Percentiles rank a stretch among this genome's conserved stretches.
Evolutionary conservation across 2,113 vertebrate species (phyloP).

Genomic region (Pygoscelis antarcticus): DNA sequence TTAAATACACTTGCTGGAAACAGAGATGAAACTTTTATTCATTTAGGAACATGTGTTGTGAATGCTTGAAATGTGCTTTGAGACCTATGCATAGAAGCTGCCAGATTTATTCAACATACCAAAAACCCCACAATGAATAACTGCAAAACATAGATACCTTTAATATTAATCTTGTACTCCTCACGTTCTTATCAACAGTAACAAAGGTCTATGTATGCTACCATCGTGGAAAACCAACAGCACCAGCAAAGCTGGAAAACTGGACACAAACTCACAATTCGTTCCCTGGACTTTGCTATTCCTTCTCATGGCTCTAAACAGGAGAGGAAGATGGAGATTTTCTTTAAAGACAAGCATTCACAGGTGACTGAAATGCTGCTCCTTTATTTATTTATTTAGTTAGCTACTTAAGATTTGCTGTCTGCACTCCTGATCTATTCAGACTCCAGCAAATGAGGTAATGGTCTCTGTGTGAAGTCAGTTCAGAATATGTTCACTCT

Average conservation of each 20-base stretch:
- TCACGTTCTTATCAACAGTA: background rate
- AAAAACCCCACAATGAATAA: background rate
- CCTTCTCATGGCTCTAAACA: background rate
- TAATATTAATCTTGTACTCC: background rate
- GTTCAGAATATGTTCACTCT: background rate
- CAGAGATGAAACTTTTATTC: background rate
- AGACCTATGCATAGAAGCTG: background rate
- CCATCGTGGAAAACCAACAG: background rate
- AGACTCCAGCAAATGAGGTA: background rate
- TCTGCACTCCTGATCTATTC: background rate
- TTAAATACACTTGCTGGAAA: background rate
- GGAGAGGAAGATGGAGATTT: background rate
- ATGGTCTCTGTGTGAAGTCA: background rate
- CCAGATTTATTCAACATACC: background rate
- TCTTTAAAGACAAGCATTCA: background rate
- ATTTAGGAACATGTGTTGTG: background rate
- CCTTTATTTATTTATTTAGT: background rate
- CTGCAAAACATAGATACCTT: background rate
- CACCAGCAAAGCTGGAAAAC: background rate
- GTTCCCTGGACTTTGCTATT: background rate
- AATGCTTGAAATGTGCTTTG: background rate
- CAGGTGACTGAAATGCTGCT: background rate
- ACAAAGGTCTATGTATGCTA: background rate
- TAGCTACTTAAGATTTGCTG: background rate
- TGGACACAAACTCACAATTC: background rate